Conservation (phyloP, 1,140 invertebrate genomes). For the Cherax destructor region DNA sequence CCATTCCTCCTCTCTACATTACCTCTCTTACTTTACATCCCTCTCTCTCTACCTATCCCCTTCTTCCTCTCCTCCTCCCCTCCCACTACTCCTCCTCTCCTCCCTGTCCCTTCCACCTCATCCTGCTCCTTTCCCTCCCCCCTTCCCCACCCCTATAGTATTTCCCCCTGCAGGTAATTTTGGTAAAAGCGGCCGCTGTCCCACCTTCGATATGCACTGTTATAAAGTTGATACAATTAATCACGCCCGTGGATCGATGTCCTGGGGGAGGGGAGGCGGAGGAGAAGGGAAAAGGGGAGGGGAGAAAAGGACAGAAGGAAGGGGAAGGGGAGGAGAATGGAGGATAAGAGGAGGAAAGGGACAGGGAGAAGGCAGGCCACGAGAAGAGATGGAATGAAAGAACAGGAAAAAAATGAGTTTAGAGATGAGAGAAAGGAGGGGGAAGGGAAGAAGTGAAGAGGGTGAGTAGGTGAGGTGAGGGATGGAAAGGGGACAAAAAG, state of each 20-base stretch:
- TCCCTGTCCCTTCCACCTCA: not conserved
- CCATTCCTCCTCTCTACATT: not conserved
- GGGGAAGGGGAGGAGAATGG: not conserved
- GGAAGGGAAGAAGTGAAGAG: no score
- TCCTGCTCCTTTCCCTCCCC: not conserved
- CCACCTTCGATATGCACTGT: conserved; percentile 50
- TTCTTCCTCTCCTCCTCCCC: not conserved
- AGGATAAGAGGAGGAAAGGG: not conserved
- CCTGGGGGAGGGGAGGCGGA: not conserved
- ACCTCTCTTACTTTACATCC: not conserved
- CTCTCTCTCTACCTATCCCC: not conserved
- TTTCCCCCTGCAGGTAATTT: conserved; percentile 35
- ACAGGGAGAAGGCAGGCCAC: no score
- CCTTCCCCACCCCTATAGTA: not conserved
- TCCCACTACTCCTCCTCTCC: not conserved
- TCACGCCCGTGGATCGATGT: conserved; percentile 21
- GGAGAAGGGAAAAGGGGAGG: not conserved
- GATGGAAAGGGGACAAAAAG: not conserved
- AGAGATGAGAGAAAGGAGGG: no score
- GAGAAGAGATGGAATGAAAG: no score
- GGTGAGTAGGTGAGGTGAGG: not conserved
- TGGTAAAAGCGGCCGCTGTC: conserved; percentile 12
- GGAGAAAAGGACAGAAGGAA: not conserved
- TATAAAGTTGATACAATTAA: conserved; percentile 50
- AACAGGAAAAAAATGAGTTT: no score